These are phyloP conservation scores for Unio pictorum DNA, from an alignment of 2,888 invertebrate genomes.

Conservation along the genomic window DNA sequence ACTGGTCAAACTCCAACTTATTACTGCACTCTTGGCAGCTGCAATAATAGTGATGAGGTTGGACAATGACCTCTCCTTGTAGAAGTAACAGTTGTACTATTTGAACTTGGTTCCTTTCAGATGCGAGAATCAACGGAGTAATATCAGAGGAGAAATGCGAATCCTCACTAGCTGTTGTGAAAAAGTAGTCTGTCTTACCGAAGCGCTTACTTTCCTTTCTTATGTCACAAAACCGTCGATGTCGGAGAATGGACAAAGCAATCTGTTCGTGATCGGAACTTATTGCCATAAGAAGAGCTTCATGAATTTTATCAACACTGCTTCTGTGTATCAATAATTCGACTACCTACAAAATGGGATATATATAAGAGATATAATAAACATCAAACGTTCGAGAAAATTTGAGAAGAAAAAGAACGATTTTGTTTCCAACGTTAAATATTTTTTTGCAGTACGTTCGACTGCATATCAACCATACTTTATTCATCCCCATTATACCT, in stretches of 20 bases:
- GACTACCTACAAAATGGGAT: conserved; percentile 36
- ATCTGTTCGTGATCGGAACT: conserved; percentile 61
- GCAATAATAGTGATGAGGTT: conserved; percentile 64
- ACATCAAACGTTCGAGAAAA: too few species aligned
- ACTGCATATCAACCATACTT: too few species aligned
- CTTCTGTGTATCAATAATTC: conserved; percentile 49
- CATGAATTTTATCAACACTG: conserved; percentile 50
- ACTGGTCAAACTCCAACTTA: conserved; percentile 48
- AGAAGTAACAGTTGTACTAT: conserved; percentile 49
- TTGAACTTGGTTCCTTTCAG: conserved; percentile 55
- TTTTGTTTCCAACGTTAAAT: too few species aligned
- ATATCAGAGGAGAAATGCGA: conserved; percentile 57
- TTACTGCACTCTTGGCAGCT: conserved; percentile 53
- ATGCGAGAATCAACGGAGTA: conserved; percentile 55
- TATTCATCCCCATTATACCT: too few species aligned
- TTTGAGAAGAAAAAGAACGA: too few species aligned
- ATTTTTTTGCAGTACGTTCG: too few species aligned
- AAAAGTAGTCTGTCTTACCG: conserved; percentile 47
- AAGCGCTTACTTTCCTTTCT: conserved; percentile 38
- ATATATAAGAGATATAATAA: too few species aligned
- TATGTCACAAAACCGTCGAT: conserved; percentile 51
- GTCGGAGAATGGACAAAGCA: conserved; percentile 57
- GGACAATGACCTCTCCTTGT: conserved; percentile 55
- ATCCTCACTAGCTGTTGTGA: conserved; percentile 45
- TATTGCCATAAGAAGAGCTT: conserved; percentile 57